Percentiles rank a stretch among this genome's conserved stretches.
These are phyloP conservation scores for Alcis repandata DNA, from an alignment of 2,888 invertebrate species.

Conservation along the genomic window DNA sequence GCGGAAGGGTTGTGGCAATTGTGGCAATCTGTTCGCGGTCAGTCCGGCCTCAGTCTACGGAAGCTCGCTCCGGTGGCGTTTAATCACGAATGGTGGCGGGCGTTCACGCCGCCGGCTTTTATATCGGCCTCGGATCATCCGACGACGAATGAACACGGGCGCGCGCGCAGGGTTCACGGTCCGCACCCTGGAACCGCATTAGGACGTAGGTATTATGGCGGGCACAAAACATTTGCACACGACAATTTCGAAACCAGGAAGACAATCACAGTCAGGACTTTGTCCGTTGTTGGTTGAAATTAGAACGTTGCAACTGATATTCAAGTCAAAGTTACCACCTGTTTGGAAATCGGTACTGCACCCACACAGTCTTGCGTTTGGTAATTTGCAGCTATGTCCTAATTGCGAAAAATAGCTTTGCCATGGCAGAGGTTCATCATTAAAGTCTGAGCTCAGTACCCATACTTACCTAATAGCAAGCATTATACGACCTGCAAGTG, in stretches of 20 bases:
- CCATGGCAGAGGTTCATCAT: constrained; percentile 19
- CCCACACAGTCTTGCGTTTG: constrained; percentile 41
- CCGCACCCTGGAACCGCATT: constrained; percentile 78
- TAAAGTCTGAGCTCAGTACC: neutral
- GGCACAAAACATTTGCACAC: constrained; percentile 57
- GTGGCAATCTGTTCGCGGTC: constrained; percentile 79
- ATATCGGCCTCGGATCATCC: constrained; percentile 85
- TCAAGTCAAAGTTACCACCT: constrained; percentile 50
- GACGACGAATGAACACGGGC: constrained; percentile 73
- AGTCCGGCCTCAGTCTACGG: constrained; percentile 76
- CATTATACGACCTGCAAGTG: neutral
- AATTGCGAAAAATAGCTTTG: constrained; percentile 34
- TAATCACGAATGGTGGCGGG: constrained; percentile 83
- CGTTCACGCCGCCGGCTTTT: constrained; percentile 76
- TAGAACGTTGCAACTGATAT: constrained; percentile 50
- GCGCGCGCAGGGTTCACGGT: constrained; percentile 82
- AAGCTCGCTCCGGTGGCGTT: constrained; percentile 77
- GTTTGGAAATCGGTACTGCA: constrained; percentile 44
- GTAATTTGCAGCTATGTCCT: constrained; percentile 32
- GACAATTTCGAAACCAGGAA: constrained; percentile 67
- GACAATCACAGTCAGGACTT: constrained; percentile 52
- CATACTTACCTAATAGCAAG: neutral
- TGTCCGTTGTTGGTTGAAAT: constrained; percentile 50
- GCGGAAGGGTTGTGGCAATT: constrained; percentile 79
- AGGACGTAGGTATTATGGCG: constrained; percentile 66